Conservation (phyloP, 2,888 invertebrate genomes). For the Altica lythri region DNA sequence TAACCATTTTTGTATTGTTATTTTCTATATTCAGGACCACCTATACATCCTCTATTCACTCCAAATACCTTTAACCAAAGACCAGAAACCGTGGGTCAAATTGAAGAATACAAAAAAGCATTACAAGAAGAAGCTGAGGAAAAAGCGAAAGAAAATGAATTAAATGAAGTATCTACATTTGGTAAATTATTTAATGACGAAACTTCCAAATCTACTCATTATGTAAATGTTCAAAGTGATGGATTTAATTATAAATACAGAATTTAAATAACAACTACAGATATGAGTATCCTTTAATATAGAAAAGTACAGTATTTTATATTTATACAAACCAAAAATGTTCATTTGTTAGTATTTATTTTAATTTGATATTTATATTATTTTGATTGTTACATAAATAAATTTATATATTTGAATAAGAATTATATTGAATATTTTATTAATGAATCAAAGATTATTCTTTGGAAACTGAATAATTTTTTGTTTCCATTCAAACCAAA, state of each 20-base stretch:
- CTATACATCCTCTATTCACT: constrained; percentile 35
- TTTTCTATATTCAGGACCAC: constrained; percentile 18
- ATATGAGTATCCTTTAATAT: too few species aligned
- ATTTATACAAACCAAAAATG: too few species aligned
- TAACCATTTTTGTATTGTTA: too few species aligned
- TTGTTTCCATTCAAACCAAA: too few species aligned
- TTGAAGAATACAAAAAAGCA: constrained; percentile 34
- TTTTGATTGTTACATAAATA: too few species aligned
- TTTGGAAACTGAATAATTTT: too few species aligned
- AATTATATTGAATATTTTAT: too few species aligned
- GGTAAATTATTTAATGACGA: background rate
- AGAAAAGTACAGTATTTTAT: too few species aligned
- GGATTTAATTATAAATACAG: constrained; percentile 12
- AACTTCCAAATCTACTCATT: constrained; percentile 1
- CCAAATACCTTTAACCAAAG: constrained; percentile 39
- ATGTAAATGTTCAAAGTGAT: constrained; percentile 4
- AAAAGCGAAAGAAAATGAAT: constrained; percentile 23
- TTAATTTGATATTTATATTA: too few species aligned
- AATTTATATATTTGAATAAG: too few species aligned
- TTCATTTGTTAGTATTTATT: too few species aligned
- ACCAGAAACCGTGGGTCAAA: constrained; percentile 33
- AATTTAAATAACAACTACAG: background rate
- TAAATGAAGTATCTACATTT: constrained; percentile 1
- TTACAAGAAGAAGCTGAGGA: constrained; percentile 31
- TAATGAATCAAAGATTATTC: too few species aligned